Base-by-base conservation (phyloP, 2,888 invertebrate species). In the Scaptomyza caliginosa region DNA sequence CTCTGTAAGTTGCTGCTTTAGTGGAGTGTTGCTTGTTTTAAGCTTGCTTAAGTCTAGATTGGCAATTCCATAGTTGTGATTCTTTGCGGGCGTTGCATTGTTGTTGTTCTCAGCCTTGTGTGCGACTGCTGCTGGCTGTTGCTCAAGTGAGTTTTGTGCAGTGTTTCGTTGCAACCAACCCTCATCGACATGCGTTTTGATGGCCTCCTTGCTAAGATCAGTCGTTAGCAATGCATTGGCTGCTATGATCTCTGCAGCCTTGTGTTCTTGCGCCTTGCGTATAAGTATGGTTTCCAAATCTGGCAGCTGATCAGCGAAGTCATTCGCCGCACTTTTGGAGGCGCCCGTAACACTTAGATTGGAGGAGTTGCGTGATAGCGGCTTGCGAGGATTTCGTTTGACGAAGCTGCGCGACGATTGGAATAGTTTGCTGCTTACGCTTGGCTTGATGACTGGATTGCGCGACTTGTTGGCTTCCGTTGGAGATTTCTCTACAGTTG, bases 331-430 rank as follows among this genome's bases (percentile, higher is more conserved):
- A 1, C 6, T 24, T 1, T 0, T 19, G 0, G 11, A n/a, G 3
- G 38, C 11, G 1, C 40, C 39, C 3, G 16, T 16, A 3, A 8
- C 26, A 21, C 39, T 59, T 24, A 42, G 50, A 48, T 81, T 81
- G 2, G 74, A 58, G 0, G 36, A 66, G 2, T 69, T 67, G 2
- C 85, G 77, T 19, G 93, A 92, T 4, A 93, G 76, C 0, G 94
- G 93, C 89, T 96, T 96, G 78, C 96, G 93, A 0, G 96, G 96
- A 92, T 96, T 96, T 78, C 96, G 92, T 82, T 95, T 93, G 4
- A 93, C 93, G 90, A 96, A 95, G 46, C 88, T 77, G 4, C 67
- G 64, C 1, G 93, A 93, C 57, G 93, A 92, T 24, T 89, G 74
- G 91, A 96, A 96, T 63, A 96, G 91, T 87, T 96, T 95, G 77